phyloP scores from a whole-genome alignment of 2,797 vertebrate genomes.

The Schizothorax lantsangensis region DNA sequence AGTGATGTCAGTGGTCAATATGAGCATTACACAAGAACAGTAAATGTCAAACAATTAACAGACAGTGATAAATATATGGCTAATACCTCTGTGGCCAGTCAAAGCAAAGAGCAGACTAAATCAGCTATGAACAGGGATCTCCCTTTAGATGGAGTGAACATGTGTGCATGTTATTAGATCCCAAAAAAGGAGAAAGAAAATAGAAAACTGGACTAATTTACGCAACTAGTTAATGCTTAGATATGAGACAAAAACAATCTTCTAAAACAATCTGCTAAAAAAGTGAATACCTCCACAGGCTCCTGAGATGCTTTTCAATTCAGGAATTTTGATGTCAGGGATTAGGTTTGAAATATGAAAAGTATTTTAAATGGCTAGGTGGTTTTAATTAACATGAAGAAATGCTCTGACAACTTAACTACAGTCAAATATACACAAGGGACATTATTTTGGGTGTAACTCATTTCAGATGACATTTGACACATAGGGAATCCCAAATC shows the following conservation, averaged over 20 bases:
- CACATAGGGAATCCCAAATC: constrained; percentile 30
- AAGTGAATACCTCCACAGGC: constrained; percentile 1
- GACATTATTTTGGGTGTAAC: constrained; percentile 41
- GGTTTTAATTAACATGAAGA: constrained; percentile 24
- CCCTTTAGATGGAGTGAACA: not conserved
- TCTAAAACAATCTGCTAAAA: not conserved
- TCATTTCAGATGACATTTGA: constrained; percentile 2
- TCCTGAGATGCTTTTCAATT: constrained; percentile 5
- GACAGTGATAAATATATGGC: constrained; percentile 24
- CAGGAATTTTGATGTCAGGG: not conserved
- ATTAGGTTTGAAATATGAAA: constrained; percentile 17
- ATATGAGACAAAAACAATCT: not conserved
- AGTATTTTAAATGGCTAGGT: not conserved
- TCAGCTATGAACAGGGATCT: constrained; percentile 30
- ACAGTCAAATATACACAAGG: not conserved
- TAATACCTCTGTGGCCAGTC: constrained; percentile 16
- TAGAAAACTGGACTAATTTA: not conserved
- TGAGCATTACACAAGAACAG: constrained; percentile 33
- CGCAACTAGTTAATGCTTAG: not conserved
- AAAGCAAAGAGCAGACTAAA: constrained; percentile 42
- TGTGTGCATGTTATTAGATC: not conserved
- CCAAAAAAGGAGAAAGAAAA: not conserved
- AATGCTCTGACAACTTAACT: not conserved
- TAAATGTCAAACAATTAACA: constrained; percentile 43
- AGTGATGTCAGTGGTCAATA: constrained; percentile 53